Evolutionary conservation across 1,140 invertebrate genomes (phyloP).

Genomic region (Kradibia gibbosae): DNA sequence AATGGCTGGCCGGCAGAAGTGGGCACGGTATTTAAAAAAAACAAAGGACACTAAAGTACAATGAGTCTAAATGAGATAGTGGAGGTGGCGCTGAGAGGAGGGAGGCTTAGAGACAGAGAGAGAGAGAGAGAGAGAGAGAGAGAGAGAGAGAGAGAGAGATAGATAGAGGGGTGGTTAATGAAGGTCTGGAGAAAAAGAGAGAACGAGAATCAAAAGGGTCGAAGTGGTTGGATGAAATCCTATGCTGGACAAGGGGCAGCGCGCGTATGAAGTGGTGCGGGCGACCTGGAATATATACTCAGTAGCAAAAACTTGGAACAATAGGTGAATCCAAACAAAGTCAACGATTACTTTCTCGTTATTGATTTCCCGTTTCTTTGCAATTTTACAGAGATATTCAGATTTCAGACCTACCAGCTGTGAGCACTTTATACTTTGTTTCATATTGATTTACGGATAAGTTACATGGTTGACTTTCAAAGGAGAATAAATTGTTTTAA

Average conservation of each 20-base stretch:
- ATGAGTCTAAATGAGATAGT: slow-evolving; percentile 73
- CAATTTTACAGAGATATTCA: slow-evolving; percentile 30
- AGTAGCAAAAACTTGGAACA: slow-evolving; percentile 65
- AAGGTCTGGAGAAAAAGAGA: neutral
- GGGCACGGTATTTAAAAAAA: slow-evolving; percentile 72
- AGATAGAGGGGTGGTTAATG: no score
- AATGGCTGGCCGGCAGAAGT: slow-evolving; percentile 61
- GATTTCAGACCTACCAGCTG: neutral
- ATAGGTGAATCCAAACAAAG: slow-evolving; percentile 60
- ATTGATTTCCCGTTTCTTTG: slow-evolving; percentile 9
- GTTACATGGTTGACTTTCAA: neutral
- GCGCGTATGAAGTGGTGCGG: neutral
- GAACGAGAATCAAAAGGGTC: neutral
- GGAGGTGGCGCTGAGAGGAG: slow-evolving; percentile 57
- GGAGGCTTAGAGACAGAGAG: slow-evolving; percentile 39
- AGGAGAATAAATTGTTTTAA: neutral
- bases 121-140: slow-evolving; percentile 56
- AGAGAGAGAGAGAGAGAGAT: neutral
- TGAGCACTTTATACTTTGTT: slow-evolving; percentile 30
- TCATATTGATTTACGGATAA: slow-evolving; percentile 19
- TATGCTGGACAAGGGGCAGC: slow-evolving; percentile 64
- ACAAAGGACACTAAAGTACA: slow-evolving; percentile 70
- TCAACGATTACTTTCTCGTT: slow-evolving; percentile 46
- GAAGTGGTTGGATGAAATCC: slow-evolving; percentile 67
- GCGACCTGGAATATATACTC: neutral